Evolutionary conservation across 30 jellyfish, hydroid and myxozoan genomes (phyloP), one percentile per base, ranked within the genome.

Genomic region (Cassiopea andromeda): DNA sequence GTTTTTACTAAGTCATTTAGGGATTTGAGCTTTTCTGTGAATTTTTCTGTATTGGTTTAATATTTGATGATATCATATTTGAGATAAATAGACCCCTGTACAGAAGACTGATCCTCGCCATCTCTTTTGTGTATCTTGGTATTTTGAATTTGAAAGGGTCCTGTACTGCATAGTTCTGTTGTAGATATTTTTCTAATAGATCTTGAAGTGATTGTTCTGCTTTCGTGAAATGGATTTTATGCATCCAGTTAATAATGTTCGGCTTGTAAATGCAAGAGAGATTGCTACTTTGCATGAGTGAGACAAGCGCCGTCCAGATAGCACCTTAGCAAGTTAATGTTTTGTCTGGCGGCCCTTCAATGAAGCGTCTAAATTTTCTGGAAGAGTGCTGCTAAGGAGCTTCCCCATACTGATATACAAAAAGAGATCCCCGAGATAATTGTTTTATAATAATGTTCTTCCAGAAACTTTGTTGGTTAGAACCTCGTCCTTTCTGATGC

Each of bases 231-330:
- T 77, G 38, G 45, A 77, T 77, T 14, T 77, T 81, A 81, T 81
- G 80, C 90, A 81, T 81, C 90, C 90, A 60, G 60, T 81, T 78
- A 60, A 16, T 81, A 66, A 81, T 81, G 48, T 60, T 80, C 58
- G 60, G 89, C 89, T 80, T 80, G 89, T 80, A 80, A 60, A 80
- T 80, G 89, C 77, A 80, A 80, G 78, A 59, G 89, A 80, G 89
- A 79, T 80, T 80, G 89, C 89, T 59, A 80, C 78, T 80, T 80
- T 80, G 78, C 77, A 80, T 50, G 89, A 38, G 89, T 60, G 80
- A 59, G 78, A 80, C 60, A 49, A 57, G 43, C 78, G 44, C 58
- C 86, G 47, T 77, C 86, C 45, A 79, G 89, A 50, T 77, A 46
- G 85, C 73, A 44, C 73, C 73, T 43, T 54, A 46, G 85, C 73